phyloP scores from a whole-genome alignment of 2,113 vertebrate species.

The Cheilinus undulatus region DNA sequence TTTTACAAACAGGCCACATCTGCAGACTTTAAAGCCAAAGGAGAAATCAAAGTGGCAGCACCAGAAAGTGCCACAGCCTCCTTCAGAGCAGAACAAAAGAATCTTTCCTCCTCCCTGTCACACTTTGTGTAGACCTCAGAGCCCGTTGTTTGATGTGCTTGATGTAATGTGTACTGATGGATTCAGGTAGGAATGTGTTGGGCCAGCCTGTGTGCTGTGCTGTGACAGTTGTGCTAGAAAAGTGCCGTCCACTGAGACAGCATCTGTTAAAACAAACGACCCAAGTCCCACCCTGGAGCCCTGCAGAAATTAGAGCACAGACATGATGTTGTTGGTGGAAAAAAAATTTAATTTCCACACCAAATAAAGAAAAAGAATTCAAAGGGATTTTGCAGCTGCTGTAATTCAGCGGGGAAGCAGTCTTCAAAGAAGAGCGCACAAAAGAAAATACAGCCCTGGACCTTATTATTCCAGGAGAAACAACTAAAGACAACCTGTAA shows the following conservation, averaged over 20 bases:
- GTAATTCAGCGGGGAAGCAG: constrained; percentile 35
- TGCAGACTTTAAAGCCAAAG: constrained; percentile 29
- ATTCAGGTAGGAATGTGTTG: constrained; percentile 67
- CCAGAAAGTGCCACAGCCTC: constrained; percentile 45
- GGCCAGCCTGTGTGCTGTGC: constrained; percentile 56
- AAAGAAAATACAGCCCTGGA: constrained; percentile 39
- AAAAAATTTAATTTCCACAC: constrained; percentile 47
- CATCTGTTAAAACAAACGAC: constrained; percentile 79
- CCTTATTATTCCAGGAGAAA: constrained; percentile 29
- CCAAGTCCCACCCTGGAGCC: constrained; percentile 44
- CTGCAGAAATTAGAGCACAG: constrained; percentile 58
- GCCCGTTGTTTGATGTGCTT: constrained; percentile 64
- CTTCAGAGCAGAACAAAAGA: constrained; percentile 56
- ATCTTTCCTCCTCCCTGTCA: constrained; percentile 62
- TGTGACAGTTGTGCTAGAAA: constrained; percentile 72
- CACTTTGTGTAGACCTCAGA: constrained; percentile 54
- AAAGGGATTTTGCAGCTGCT: constrained; percentile 45
- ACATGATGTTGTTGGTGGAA: constrained; percentile 31
- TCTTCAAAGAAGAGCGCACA: constrained; percentile 46
- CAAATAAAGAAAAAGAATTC: constrained; percentile 69
- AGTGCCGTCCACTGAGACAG: constrained; percentile 71
- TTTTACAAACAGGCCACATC: not conserved
- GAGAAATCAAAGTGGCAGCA: constrained; percentile 30
- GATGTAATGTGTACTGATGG: constrained; percentile 70
- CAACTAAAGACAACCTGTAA: constrained; percentile 19